Percentiles rank a stretch among this genome's conserved stretches.
Evolutionary conservation across 2,797 vertebrate species (phyloP).

Genomic region (Taenioides sp.): DNA sequence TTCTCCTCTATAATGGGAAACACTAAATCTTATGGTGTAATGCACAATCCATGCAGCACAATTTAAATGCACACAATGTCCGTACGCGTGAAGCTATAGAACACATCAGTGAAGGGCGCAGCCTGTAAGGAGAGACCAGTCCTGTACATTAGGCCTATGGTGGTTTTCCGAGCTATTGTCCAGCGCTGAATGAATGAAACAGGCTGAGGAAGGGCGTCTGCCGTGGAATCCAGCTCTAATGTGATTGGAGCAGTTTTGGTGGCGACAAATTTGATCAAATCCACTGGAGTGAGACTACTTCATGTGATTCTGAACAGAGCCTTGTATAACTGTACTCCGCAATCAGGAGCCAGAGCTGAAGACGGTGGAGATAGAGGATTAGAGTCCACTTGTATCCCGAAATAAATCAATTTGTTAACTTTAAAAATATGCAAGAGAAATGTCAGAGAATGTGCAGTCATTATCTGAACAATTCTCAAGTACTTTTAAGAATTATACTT

Average conservation of each 20-base stretch:
- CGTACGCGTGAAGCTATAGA: neutral
- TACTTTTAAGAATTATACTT: neutral
- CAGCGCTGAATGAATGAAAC: slow-evolving; percentile 51
- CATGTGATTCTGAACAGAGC: slow-evolving; percentile 56
- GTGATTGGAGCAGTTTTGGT: slow-evolving; percentile 61
- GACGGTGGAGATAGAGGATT: slow-evolving; percentile 46
- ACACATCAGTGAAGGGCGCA: slow-evolving; percentile 7
- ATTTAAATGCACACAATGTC: slow-evolving; percentile 1
- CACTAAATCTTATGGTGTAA: neutral
- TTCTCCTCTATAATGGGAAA: neutral
- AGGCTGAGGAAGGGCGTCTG: slow-evolving; percentile 36
- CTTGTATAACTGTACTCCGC: slow-evolving; percentile 42
- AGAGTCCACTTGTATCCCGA: slow-evolving; percentile 41
- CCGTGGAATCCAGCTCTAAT: slow-evolving; percentile 65
- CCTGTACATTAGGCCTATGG: slow-evolving; percentile 46
- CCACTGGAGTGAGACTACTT: slow-evolving; percentile 66
- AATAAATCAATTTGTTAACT: slow-evolving; percentile 48
- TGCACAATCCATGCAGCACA: neutral
- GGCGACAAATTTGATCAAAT: slow-evolving; percentile 68
- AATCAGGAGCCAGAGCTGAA: slow-evolving; percentile 56
- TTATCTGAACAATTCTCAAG: slow-evolving; percentile 20
- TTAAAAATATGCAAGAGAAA: slow-evolving; percentile 22
- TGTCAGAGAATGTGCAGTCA: slow-evolving; percentile 22
- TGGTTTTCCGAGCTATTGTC: slow-evolving; percentile 48
- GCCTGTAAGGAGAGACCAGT: slow-evolving; percentile 20